A percentile compares a stretch with the other conserved stretches of the same genome.
phyloP scores from a whole-genome alignment of 2,113 vertebrate genomes.

The Phyllostomus hastatus region DNA sequence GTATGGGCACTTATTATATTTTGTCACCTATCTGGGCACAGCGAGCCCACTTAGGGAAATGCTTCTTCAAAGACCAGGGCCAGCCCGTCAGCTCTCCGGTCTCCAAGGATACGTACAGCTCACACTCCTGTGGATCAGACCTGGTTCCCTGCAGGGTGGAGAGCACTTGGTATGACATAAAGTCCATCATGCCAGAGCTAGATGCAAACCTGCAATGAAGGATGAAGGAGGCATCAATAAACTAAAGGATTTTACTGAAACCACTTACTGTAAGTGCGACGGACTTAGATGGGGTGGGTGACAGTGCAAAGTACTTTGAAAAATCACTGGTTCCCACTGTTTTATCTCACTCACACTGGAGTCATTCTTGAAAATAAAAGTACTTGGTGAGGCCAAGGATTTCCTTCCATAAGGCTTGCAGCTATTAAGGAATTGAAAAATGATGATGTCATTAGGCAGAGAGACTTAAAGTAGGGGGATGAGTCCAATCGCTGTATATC shows the following conservation, averaged over 20 bases:
- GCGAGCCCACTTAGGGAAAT: not conserved
- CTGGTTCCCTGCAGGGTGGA: not conserved
- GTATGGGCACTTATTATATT: not conserved
- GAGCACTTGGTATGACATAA: not conserved
- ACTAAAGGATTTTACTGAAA: constrained; percentile 65
- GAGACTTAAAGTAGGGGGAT: not conserved
- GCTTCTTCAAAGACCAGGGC: not conserved
- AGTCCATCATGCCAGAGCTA: constrained; percentile 7
- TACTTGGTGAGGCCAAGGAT: constrained; percentile 70
- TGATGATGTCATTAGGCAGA: constrained; percentile 55
- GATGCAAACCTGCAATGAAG: constrained; percentile 55
- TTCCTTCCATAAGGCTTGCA: constrained; percentile 26
- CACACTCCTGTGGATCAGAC: not conserved
- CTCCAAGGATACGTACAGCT: not conserved
- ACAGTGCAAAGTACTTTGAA: constrained; percentile 64
- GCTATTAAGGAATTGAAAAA: constrained; percentile 72
- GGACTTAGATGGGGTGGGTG: constrained; percentile 46
- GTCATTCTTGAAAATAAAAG: constrained; percentile 63
- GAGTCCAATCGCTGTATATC: constrained; percentile 46
- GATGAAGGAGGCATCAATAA: constrained; percentile 59
- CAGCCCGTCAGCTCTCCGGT: not conserved
- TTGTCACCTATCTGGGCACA: not conserved
- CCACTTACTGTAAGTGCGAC: constrained; percentile 69
- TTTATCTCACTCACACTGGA: constrained; percentile 59
- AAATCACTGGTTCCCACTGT: constrained; percentile 60